Evolutionary conservation across 2,888 invertebrate genomes (phyloP), one percentile per base, ranked within the genome.

Genomic region (Lamproptera curius): DNA sequence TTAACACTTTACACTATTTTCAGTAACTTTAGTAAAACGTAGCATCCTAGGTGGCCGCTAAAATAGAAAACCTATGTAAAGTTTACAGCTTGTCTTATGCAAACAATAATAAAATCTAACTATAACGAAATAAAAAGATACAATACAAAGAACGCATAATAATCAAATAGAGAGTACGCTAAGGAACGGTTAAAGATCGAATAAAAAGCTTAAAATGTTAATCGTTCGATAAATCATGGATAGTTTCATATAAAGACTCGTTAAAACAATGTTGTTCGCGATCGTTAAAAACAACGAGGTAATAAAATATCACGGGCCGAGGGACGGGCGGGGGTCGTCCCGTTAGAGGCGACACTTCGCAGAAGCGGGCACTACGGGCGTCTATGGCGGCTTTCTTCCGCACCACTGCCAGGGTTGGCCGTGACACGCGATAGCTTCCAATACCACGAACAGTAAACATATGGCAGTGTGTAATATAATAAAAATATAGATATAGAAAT

Each of bases 271-370:
- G 57, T 56, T 58, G 59, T 55, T 59, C 61, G 57, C 54, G 59
- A 62, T 68, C 62, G 61, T 62, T 62, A 64, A 65, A 64, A 65
- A 65, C 65, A 66, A 66, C 62, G 61, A 61, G 62, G 59, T 61
- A 65, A 64, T 65, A 65, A 65, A 65, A 56, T 59, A 59, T 63
- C 56, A 57, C 61, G 58, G 59, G 43, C 48, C 46, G 52, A 50
- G 49, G 17, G 20, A 14, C 10, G 17, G 31, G 46, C 46, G 42
- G 38, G 48, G 33, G 50, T 40, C 16, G 56, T 64, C 53, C 65
- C 65, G 66, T 64, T 65, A 65, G 49, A 50, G 45, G 65, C 59
- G 64, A 65, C 68, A 70, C 63, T 71, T 70, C 70, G 64, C 57
- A 57, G 71, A 70, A 71, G 59, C 57, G 52, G 40, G 17, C 40